These are phyloP conservation scores for Drosophila paranaensis DNA, from an alignment of 2,888 invertebrate species.

Conservation along the genomic window DNA sequence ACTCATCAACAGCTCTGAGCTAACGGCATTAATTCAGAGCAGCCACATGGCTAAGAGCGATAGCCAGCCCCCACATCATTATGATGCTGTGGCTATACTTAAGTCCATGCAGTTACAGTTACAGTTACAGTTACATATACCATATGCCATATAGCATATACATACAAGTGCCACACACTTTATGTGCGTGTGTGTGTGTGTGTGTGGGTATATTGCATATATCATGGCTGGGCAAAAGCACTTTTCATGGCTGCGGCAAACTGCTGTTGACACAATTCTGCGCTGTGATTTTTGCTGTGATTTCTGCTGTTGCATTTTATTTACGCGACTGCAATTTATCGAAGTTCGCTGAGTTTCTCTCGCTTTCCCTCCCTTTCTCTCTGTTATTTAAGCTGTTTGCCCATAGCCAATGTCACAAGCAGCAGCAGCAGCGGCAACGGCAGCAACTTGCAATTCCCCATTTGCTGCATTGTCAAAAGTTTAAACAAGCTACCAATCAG, in stretches of 20 bases:
- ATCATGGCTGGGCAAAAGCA: slow-evolving; percentile 29
- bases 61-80: slow-evolving; percentile 53
- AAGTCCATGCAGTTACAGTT: slow-evolving; percentile 20
- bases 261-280: slow-evolving; percentile 73
- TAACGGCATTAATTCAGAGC: slow-evolving; percentile 47
- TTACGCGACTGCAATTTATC: slow-evolving; percentile 67
- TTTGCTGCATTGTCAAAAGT: slow-evolving; percentile 54
- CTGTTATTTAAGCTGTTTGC: slow-evolving; percentile 59
- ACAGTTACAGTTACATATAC: slow-evolving; percentile 14
- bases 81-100: slow-evolving; percentile 48
- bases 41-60: slow-evolving; percentile 36
- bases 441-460: slow-evolving; percentile 22
- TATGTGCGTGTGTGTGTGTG: background rate
- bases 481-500: slow-evolving; percentile 50
- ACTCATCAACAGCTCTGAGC: background rate
- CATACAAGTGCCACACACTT: no score
- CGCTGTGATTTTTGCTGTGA: slow-evolving; percentile 53
- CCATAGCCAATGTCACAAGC: slow-evolving; percentile 45
- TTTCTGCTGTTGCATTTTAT: slow-evolving; percentile 64
- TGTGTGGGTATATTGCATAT: slow-evolving; percentile 30
- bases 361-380: background rate
- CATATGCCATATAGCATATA: slow-evolving; percentile 15
- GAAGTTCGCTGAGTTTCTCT: slow-evolving; percentile 43
- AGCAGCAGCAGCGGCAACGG: slow-evolving; percentile 21
- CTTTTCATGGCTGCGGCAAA: slow-evolving; percentile 39